A percentile compares a stretch with the other conserved stretches of the same genome.
Evolutionary conservation across 1,140 invertebrate genomes (phyloP).

Genomic region (Halyomorpha halys): DNA sequence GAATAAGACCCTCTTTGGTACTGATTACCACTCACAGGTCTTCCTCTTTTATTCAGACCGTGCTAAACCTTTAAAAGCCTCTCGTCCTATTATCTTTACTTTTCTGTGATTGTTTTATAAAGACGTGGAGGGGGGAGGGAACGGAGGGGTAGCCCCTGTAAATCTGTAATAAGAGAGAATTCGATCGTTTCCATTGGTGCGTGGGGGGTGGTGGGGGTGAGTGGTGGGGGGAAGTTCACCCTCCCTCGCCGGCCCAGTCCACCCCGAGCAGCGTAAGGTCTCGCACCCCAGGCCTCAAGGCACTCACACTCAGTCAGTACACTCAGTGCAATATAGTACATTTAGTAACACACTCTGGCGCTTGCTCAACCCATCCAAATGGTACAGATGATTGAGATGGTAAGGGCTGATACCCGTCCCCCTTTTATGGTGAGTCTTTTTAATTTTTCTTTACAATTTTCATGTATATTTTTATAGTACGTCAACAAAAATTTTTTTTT

Average conservation of each 20-base stretch:
- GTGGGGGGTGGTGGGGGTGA: constrained; percentile 20
- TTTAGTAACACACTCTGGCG: constrained; percentile 13
- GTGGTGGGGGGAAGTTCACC: constrained; percentile 11
- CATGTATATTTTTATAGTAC: too few relatives aligned
- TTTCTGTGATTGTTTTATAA: too few relatives aligned
- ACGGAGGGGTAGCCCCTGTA: constrained; percentile 19
- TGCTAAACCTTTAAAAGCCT: too few relatives aligned
- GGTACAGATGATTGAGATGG: constrained; percentile 28
- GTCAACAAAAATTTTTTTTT: too few relatives aligned
- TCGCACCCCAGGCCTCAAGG: neutral
- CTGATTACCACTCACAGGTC: too few relatives aligned
- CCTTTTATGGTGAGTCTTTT: constrained; percentile 23
- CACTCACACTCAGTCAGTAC: neutral
- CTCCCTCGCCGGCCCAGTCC: constrained; percentile 10
- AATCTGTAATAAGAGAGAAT: constrained; percentile 28
- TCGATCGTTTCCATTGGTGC: constrained; percentile 28
- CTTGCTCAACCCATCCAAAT: constrained; percentile 22
- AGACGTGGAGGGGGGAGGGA: too few relatives aligned
- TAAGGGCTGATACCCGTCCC: constrained; percentile 25
- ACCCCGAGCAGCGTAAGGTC: neutral
- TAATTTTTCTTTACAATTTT: neutral
- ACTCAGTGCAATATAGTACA: neutral
- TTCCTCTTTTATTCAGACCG: too few relatives aligned
- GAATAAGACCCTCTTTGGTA: too few relatives aligned
- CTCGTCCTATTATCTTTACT: too few relatives aligned